phyloP scores from a whole-genome alignment of 1,140 invertebrate species.

The Panagrolaimus sp. region DNA sequence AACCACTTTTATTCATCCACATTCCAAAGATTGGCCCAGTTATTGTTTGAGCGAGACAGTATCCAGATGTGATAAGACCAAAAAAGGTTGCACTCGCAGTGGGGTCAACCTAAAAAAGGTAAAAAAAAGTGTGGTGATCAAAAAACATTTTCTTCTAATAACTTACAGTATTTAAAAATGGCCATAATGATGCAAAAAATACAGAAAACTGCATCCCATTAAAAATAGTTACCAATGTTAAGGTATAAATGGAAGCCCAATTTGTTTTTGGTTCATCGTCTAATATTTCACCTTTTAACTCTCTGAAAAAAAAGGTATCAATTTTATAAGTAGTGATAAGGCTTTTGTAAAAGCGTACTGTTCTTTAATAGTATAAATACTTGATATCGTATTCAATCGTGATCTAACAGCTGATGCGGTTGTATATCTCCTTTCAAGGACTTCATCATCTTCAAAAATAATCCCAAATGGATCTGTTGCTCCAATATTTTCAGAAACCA shows the following conservation, averaged over 20 bases:
- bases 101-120: constrained; percentile 16
- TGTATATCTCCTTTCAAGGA: too few relatives aligned
- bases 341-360: too few relatives aligned
- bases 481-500: too few relatives aligned
- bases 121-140: background rate
- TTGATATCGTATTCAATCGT: too few relatives aligned
- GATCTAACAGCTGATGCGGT: too few relatives aligned
- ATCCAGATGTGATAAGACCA: constrained; percentile 22
- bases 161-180: constrained; percentile 45
- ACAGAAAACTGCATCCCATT: constrained; percentile 44
- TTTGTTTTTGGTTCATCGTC: constrained; percentile 23
- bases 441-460: too few relatives aligned
- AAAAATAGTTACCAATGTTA: constrained; percentile 37
- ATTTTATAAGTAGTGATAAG: too few relatives aligned
- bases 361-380: too few relatives aligned
- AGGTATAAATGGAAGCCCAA: constrained; percentile 43
- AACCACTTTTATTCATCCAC: constrained; percentile 25
- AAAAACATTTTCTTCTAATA: too few relatives aligned
- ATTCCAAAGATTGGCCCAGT: constrained; percentile 16
- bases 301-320: too few relatives aligned
- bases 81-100: constrained; percentile 24
- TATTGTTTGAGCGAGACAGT: constrained; percentile 17
- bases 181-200: constrained; percentile 45
- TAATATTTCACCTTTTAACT: too few relatives aligned
- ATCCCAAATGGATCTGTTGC: too few relatives aligned